Percentiles rank a stretch among this genome's conserved stretches.
These are phyloP conservation scores for Arge pagana DNA, from an alignment of 2,888 invertebrate genomes.

Conservation along the genomic window DNA sequence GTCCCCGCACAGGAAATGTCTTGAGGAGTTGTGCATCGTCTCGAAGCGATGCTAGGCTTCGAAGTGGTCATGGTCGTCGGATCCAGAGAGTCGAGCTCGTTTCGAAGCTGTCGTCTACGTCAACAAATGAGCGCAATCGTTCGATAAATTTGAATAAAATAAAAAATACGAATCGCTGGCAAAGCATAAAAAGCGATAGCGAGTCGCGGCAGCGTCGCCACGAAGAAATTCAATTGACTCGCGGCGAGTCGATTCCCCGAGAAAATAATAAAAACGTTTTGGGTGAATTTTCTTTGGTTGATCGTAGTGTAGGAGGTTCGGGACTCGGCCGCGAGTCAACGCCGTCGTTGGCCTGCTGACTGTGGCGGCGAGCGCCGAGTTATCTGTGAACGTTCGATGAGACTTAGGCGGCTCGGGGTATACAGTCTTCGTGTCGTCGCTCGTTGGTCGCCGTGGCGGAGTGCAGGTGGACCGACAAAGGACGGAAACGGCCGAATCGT, in stretches of 20 bases:
- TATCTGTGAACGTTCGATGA: constrained; percentile 22
- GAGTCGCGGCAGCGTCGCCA: background rate
- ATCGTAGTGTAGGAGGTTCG: too few relatives aligned
- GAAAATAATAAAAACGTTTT: constrained; percentile 45
- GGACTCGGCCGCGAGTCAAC: too few relatives aligned
- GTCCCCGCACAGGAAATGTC: too few relatives aligned
- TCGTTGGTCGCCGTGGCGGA: constrained; percentile 48
- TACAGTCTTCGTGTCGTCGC: constrained; percentile 3
- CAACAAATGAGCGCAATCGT: too few relatives aligned
- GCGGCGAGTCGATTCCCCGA: constrained; percentile 1
- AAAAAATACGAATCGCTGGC: background rate
- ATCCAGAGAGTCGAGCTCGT: too few relatives aligned
- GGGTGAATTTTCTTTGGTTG: constrained; percentile 54
- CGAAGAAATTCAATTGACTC: background rate
- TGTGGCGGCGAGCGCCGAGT: constrained; percentile 9
- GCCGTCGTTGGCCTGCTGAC: too few relatives aligned
- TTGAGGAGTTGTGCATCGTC: too few relatives aligned
- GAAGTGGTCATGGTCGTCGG: too few relatives aligned
- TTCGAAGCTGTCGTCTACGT: too few relatives aligned
- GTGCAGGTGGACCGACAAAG: constrained; percentile 63
- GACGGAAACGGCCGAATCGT: constrained; percentile 54
- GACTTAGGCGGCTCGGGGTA: constrained; percentile 7
- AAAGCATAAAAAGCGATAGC: too few relatives aligned
- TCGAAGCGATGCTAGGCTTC: too few relatives aligned
- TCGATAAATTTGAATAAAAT: background rate